These are phyloP conservation scores for Wiebesia pumilae DNA, from an alignment of 1,140 invertebrate genomes.

Conservation along the genomic window DNA sequence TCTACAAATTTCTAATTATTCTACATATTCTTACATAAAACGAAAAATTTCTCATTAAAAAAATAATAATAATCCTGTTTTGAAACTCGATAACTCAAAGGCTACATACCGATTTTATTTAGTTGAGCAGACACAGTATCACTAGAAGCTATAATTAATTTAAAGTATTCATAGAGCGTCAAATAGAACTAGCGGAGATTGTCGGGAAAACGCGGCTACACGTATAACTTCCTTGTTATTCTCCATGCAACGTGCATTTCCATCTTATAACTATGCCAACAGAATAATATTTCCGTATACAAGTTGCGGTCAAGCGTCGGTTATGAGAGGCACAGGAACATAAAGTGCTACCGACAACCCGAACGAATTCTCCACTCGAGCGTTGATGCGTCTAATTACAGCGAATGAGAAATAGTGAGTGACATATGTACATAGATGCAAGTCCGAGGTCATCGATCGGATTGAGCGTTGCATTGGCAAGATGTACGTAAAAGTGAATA, in stretches of 20 bases:
- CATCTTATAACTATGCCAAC: neutral
- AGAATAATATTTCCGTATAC: neutral
- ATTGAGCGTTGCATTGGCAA: neutral
- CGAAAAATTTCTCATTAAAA: too few relatives aligned
- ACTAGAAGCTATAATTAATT: neutral
- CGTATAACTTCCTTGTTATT: neutral
- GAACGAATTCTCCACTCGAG: neutral
- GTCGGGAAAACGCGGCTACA: neutral
- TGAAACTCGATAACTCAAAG: neutral
- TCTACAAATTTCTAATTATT: too few relatives aligned
- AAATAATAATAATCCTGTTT: too few relatives aligned
- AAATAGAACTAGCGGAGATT: neutral
- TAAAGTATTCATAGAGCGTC: neutral
- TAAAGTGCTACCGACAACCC: neutral
- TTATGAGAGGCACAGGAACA: neutral
- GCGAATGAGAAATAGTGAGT: neutral
- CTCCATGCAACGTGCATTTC: neutral
- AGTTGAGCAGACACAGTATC: neutral
- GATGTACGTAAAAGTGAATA: neutral
- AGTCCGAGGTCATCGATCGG: neutral
- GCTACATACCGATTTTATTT: neutral
- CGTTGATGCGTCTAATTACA: neutral
- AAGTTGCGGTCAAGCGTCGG: neutral
- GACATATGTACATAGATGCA: neutral
- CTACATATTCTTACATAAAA: too few relatives aligned